These are phyloP conservation scores for Macrobrachium rosenbergii DNA, from an alignment of 1,140 invertebrate genomes.

Conservation along the genomic window DNA sequence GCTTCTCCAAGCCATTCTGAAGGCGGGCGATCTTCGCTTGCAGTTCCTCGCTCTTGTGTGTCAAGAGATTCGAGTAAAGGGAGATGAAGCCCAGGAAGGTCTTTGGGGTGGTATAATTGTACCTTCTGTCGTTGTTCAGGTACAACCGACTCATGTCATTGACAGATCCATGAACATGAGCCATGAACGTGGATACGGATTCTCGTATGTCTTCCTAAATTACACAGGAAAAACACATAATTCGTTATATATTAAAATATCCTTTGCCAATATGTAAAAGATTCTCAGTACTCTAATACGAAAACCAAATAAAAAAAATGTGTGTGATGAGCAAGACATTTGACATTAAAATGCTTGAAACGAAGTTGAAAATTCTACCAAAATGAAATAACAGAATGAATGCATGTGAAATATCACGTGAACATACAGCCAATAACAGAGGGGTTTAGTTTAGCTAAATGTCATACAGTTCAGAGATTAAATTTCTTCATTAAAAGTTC, in stretches of 20 bases:
- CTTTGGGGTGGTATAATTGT: conserved; percentile 98
- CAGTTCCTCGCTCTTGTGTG: conserved; percentile 85
- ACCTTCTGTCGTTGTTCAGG: conserved; percentile 88
- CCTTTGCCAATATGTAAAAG: too few relatives aligned
- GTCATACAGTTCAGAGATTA: too few relatives aligned
- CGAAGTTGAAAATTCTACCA: too few relatives aligned
- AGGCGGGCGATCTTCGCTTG: conserved; percentile 86
- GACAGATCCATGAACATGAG: conserved; percentile 92
- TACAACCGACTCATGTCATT: conserved; percentile 87
- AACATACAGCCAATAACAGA: too few relatives aligned
- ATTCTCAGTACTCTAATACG: too few relatives aligned
- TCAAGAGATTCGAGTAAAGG: conserved; percentile 89
- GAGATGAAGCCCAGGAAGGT: conserved; percentile 96
- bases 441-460: too few relatives aligned
- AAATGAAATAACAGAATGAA: too few relatives aligned
- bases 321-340: too few relatives aligned
- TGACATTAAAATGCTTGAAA: too few relatives aligned
- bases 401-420: too few relatives aligned
- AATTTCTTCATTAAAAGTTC: too few relatives aligned
- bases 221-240: background rate
- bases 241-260: background rate
- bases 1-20: conserved; percentile 94
- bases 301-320: too few relatives aligned
- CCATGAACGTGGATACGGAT: conserved; percentile 92
- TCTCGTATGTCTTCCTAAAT: conserved; percentile 78